These are phyloP conservation scores for Drosophila pruinosa DNA, from an alignment of 1,140 invertebrate genomes.

Conservation along the genomic window DNA sequence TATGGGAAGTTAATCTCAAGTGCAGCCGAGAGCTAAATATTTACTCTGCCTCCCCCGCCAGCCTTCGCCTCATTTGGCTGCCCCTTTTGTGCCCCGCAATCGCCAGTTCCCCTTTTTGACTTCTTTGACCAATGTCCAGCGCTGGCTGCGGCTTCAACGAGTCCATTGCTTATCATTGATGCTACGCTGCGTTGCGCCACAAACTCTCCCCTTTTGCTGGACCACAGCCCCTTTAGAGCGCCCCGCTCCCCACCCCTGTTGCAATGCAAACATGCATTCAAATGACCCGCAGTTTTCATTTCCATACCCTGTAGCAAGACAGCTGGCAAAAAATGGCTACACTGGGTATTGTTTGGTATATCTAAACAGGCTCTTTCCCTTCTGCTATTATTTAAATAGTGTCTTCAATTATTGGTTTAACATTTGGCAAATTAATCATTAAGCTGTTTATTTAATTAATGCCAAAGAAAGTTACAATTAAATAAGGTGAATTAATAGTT, in stretches of 20 bases:
- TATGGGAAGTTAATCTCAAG: slow-evolving; percentile 73
- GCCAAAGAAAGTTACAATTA: too few species aligned
- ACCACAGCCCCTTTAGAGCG: background rate
- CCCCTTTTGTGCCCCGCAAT: background rate
- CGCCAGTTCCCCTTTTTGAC: background rate
- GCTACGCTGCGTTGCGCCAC: slow-evolving; percentile 12
- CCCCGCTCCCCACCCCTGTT: background rate
- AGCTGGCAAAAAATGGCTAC: background rate
- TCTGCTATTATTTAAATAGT: too few species aligned
- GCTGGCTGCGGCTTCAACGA: slow-evolving; percentile 17
- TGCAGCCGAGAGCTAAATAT: slow-evolving; percentile 79
- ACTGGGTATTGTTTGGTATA: too few species aligned
- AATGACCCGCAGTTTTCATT: slow-evolving; percentile 58
- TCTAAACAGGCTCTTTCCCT: too few species aligned
- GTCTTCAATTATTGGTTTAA: too few species aligned
- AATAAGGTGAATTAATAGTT: too few species aligned
- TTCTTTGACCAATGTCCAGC: slow-evolving; percentile 31
- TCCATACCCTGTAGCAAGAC: slow-evolving; percentile 17
- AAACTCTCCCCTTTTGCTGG: background rate
- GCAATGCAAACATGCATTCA: slow-evolving; percentile 62
- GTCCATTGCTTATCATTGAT: slow-evolving; percentile 67
- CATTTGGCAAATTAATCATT: too few species aligned
- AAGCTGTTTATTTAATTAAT: too few species aligned
- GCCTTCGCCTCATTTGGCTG: slow-evolving; percentile 2
- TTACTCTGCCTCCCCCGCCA: slow-evolving; percentile 41